Evolutionary conservation across 2,797 vertebrate genomes (phyloP), one percentile per base, ranked within the genome.

Genomic region (Phoebastria nigripes): DNA sequence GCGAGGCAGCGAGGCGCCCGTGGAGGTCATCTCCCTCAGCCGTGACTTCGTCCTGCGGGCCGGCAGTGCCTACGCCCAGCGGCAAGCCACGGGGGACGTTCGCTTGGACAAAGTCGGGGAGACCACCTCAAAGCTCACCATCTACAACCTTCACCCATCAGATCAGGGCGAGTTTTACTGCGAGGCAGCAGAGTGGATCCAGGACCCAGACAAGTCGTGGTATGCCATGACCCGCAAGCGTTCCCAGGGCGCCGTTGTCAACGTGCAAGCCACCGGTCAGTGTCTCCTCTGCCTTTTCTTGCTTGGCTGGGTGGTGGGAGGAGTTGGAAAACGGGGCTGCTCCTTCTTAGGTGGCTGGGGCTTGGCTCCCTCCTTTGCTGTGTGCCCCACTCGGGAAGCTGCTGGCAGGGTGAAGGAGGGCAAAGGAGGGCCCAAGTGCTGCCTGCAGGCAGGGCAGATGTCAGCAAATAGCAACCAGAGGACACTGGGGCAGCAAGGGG

Each of bases 81-180:
- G 99, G 56, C 99, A 99, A 89, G 98, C 98, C 33, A 98, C 98
- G 0, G 99, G 99, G 15, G 99, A 99, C 24, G 97, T 99, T 28
- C 98, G 99, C 74, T 95, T 99, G 97, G 99, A 99, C 97, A 99
- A 99, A 96, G 98, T 99, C 15, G 99, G 99, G 28, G 98, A 98
- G 67, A 98, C 98, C 28, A 97, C 98, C 73, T 99, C 98, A 95
- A 98, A 98, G 69, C 98, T 99, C 82, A 99, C 99, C 94, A 98
- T 99, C 97, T 99, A 99, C 97, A 99, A 98, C 97, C 98, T 99
- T 77, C 99, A 99, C 98, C 99, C 99, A 0, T 97, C 98, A 0
- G 99, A 99, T 98, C 99, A 99, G 95, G 99, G 99, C 47, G 98
- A 99, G 96, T 98, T 99, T 62, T 99, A 99, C 98, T 99, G 99